Evolutionary conservation across 2,888 invertebrate species (phyloP), one percentile per base, ranked within the genome.

Genomic region (Uloborus plumipes): DNA sequence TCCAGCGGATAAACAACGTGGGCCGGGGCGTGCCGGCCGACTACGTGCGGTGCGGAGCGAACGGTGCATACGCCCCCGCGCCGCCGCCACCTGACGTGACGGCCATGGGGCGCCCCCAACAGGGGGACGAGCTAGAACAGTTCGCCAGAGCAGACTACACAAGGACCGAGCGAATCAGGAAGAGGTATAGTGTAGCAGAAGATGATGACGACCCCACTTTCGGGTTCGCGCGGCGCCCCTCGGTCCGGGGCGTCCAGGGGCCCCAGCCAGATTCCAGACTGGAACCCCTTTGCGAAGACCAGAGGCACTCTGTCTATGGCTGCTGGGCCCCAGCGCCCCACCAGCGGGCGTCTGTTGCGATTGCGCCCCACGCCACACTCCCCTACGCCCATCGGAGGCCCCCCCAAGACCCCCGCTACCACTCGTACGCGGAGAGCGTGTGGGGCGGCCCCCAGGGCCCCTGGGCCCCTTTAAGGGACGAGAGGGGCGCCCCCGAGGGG

Each of bases 401-500:
- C 3, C 83, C 67, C 50, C 69, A 67, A 9, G 83, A 83, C 39
- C 53, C 77, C 18, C 65, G 83, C 67, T 83, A 83, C 64, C 83
- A 83, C 49, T 83, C 83, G 16, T 83, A 83, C 51, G 83, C 83
- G 2, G 83, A 83, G 61, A 83, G 77, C 69, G 73, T 77, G 77
- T 83, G 77, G 58, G 83, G 83, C n/a, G n/a, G n/a, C n/a, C n/a
- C n/a, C 55, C 39, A 66, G 18, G 62, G 20, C 39, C 73, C 79
- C 65, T 58, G 55, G 59, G 39, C 70, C 26, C 59, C 69, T 51
- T 73, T 77, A 14, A 77, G 77, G 53, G 77, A 91, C 81, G 93
- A 93, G 87, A 90, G 94, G 39, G 93, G 93, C 1, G 93, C 92
- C 2, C 94, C 95, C 1, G 94, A 94, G 88, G 94, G 94, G 14